Conservation (phyloP, 1,140 invertebrate species). For the Drosophila setifemur region DNA sequence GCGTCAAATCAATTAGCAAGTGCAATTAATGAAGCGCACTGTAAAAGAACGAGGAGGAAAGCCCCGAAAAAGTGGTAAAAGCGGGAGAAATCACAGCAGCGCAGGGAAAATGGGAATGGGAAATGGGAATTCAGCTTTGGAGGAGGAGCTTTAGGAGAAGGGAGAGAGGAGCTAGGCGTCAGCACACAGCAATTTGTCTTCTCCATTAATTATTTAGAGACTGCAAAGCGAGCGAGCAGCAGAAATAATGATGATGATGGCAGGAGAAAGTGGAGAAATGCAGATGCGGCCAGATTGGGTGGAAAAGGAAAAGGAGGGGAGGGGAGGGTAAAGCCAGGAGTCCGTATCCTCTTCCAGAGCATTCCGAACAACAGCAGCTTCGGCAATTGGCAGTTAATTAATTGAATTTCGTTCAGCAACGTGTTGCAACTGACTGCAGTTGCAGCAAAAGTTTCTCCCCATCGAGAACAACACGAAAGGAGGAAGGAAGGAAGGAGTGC, state of each 20-base stretch:
- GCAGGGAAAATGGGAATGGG: too few species aligned
- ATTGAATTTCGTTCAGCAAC: conserved; percentile 61
- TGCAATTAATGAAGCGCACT: conserved; percentile 66
- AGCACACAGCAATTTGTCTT: conserved; percentile 65
- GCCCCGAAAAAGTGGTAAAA: neutral
- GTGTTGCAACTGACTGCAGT: conserved; percentile 31
- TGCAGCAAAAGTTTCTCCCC: conserved; percentile 17
- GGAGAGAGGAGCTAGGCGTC: neutral
- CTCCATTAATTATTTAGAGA: conserved; percentile 69
- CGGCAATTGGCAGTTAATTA: conserved; percentile 71
- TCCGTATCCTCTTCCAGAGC: too few species aligned
- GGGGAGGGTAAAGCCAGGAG: neutral
- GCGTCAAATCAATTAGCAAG: conserved; percentile 63
- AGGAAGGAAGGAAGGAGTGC: conserved; percentile 8
- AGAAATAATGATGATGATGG: conserved; percentile 13
- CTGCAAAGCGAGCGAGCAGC: neutral
- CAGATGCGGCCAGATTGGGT: conserved; percentile 3
- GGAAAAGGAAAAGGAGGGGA: neutral
- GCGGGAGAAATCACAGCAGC: conserved; percentile 36
- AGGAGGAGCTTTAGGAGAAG: neutral
- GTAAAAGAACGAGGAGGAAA: neutral
- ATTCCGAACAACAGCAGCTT: neutral
- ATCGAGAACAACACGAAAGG: neutral
- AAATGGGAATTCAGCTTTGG: conserved; percentile 18
- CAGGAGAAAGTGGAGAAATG: neutral